Conservation (phyloP, 2,797 vertebrate genomes). For the Poeciliopsis gracilis region DNA sequence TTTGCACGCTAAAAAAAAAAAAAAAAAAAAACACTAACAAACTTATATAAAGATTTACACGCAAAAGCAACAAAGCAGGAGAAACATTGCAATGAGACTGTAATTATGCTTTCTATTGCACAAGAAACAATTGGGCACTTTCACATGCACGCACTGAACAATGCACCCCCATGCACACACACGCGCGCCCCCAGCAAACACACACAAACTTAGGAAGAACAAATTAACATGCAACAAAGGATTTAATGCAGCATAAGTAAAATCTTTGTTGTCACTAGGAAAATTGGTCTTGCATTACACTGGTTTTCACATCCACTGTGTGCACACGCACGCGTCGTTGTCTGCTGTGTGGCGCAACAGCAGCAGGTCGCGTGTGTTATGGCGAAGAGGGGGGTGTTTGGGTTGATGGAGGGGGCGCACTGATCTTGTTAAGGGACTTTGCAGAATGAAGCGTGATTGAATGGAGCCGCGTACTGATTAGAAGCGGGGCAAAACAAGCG, state of each 20-base stretch:
- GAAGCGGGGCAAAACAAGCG: constrained; percentile 54
- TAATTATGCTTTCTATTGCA: not conserved
- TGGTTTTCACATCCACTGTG: not conserved
- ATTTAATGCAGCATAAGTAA: not conserved
- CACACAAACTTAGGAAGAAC: not conserved
- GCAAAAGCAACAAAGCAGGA: not conserved
- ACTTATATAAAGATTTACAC: not conserved
- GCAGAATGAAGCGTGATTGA: constrained; percentile 61
- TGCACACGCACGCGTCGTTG: not conserved
- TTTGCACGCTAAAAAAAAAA: not conserved
- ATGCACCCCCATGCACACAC: not conserved
- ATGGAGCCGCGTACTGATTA: constrained; percentile 70
- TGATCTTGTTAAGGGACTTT: constrained; percentile 71
- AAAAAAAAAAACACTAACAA: no score
- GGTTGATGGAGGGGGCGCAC: constrained; percentile 45
- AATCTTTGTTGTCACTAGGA: not conserved
- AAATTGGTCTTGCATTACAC: not conserved
- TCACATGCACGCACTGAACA: not conserved
- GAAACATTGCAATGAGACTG: not conserved
- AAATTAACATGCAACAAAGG: not conserved
- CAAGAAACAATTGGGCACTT: not conserved
- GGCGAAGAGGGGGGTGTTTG: constrained; percentile 35
- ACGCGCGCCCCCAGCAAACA: not conserved
- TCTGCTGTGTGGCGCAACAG: constrained; percentile 25
- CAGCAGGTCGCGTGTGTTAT: constrained; percentile 63